Percentiles rank a stretch among this genome's conserved stretches.
These are phyloP conservation scores for Hypercompe scribonia DNA, from an alignment of 2,888 invertebrate genomes.

Conservation along the genomic window DNA sequence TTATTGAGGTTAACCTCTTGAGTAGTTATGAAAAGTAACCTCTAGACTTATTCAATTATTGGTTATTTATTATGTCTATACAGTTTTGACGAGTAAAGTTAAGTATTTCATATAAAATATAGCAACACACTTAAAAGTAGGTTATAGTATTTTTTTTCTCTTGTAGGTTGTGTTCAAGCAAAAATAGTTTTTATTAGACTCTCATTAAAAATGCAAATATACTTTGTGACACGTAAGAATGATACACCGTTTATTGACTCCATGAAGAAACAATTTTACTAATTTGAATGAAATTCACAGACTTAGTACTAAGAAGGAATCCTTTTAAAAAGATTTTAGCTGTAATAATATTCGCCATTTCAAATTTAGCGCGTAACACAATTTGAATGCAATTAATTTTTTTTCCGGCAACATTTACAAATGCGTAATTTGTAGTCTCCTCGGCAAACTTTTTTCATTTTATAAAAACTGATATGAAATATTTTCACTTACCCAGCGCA, in stretches of 20 bases:
- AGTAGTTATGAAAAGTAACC: slow-evolving; percentile 9
- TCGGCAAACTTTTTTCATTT: not conserved
- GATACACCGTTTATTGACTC: not conserved
- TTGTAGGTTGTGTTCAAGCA: slow-evolving; percentile 23
- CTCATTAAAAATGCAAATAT: slow-evolving; percentile 1
- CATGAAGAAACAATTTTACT: too few relatives aligned
- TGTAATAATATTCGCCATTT: not conserved
- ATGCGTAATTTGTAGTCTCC: too few relatives aligned
- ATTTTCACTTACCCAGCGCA: too few relatives aligned
- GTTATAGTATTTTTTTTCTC: not conserved
- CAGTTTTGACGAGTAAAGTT: slow-evolving; percentile 5
- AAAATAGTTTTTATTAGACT: slow-evolving; percentile 8
- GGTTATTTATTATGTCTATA: slow-evolving; percentile 14
- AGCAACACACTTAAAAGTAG: slow-evolving; percentile 5
- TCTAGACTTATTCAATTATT: not conserved
- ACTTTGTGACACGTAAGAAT: not conserved
- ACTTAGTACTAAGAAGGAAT: not conserved
- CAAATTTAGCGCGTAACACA: not conserved
- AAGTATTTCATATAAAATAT: slow-evolving; percentile 3
- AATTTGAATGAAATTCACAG: not conserved
- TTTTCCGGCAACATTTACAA: too few relatives aligned
- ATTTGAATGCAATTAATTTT: too few relatives aligned
- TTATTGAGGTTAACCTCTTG: slow-evolving; percentile 17
- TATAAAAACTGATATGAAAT: not conserved
- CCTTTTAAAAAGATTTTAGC: not conserved